A percentile compares a stretch with the other conserved stretches of the same genome.
These are phyloP conservation scores for Brevipalpus yothersi DNA, from an alignment of 1,140 invertebrate species.

Conservation along the genomic window DNA sequence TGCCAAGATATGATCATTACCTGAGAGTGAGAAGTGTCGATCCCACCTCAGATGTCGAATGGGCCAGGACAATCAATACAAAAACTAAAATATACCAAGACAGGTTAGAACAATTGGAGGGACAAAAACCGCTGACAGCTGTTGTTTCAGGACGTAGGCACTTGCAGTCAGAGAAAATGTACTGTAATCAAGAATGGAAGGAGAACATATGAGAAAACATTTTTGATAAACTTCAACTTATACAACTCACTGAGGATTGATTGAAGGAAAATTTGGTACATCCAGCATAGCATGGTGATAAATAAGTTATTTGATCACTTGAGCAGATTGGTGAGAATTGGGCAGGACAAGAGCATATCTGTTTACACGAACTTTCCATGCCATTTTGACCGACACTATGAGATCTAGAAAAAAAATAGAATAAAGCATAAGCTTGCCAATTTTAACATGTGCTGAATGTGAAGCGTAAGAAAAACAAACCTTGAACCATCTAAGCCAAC, in stretches of 20 bases:
- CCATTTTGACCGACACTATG: neutral
- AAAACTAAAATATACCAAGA: constrained; percentile 59
- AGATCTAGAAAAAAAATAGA: too few species aligned
- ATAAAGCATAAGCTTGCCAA: too few species aligned
- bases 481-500: constrained; percentile 30
- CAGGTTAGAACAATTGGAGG: constrained; percentile 47
- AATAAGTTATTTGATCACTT: constrained; percentile 46
- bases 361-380: neutral
- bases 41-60: constrained; percentile 72
- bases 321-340: constrained; percentile 62
- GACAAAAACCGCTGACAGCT: constrained; percentile 45
- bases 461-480: neutral
- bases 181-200: constrained; percentile 10
- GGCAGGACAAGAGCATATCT: constrained; percentile 39
- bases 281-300: constrained; percentile 67
- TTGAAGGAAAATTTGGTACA: constrained; percentile 28
- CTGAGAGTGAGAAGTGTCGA: constrained; percentile 58
- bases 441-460: too few species aligned
- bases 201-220: constrained; percentile 16
- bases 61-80: constrained; percentile 63
- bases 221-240: constrained; percentile 32
- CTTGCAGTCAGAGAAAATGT: constrained; percentile 35
- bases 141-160: constrained; percentile 30
- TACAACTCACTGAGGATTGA: neutral
- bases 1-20: constrained; percentile 2